Percentiles rank a stretch among this genome's conserved stretches.
phyloP scores from a whole-genome alignment of 1,140 invertebrate genomes.

The Propsilocerus akamusi region DNA sequence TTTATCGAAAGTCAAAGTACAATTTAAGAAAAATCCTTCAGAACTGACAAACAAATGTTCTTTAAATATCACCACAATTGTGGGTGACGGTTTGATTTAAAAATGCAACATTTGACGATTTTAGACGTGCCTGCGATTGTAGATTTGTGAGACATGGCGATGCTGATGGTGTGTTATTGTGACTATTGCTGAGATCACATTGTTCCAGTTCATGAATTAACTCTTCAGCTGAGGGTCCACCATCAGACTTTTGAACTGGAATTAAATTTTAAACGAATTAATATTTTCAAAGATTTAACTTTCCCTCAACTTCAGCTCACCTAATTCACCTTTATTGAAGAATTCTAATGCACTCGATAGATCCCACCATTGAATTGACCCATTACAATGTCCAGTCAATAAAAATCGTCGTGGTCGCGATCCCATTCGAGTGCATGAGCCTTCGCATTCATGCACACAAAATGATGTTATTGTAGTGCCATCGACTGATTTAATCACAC shows the following conservation, averaged over 20 bases:
- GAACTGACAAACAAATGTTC: no score
- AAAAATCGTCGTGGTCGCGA: slow-evolving; percentile 78
- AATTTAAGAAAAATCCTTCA: no score
- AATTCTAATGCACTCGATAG: slow-evolving; percentile 85
- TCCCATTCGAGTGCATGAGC: slow-evolving; percentile 67
- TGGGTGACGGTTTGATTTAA: slow-evolving; percentile 31
- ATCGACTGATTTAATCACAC: slow-evolving; percentile 87
- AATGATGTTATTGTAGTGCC: slow-evolving; percentile 87
- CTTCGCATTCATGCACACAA: slow-evolving; percentile 94
- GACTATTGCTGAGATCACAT: slow-evolving; percentile 74
- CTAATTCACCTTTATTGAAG: slow-evolving; percentile 41
- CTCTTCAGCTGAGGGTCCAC: slow-evolving; percentile 79
- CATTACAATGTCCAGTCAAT: slow-evolving; percentile 88
- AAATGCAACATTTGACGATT: slow-evolving; percentile 53
- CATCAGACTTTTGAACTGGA: slow-evolving; percentile 28
- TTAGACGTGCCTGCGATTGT: slow-evolving; percentile 35
- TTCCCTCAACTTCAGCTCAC: no score
- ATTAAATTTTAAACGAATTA: not conserved
- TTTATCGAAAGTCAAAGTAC: no score
- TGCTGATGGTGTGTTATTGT: slow-evolving; percentile 67
- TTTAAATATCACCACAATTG: not conserved
- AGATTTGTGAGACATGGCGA: slow-evolving; percentile 51
- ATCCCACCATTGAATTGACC: slow-evolving; percentile 97
- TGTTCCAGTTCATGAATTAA: slow-evolving; percentile 78
- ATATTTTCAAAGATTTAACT: not conserved